phyloP scores from a whole-genome alignment of 2,797 vertebrate species.

The Fratercula arctica region DNA sequence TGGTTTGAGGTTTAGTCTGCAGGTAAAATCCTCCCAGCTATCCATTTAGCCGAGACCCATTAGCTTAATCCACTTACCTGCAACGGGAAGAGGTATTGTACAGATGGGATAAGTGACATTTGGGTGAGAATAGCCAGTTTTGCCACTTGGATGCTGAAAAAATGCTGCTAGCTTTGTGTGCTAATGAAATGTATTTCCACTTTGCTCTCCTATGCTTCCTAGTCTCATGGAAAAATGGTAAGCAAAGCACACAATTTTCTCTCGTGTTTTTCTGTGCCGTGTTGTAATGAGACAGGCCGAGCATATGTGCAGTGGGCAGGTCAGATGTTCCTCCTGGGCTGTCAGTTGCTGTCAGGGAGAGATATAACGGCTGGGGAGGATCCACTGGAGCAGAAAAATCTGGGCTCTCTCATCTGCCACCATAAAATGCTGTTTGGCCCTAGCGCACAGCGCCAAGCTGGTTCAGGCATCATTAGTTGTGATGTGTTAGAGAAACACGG shows the following conservation, averaged over 20 bases:
- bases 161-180: neutral
- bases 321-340: constrained; percentile 47
- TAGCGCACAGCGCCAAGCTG: neutral
- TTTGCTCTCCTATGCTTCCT: constrained; percentile 86
- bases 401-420: constrained; percentile 23
- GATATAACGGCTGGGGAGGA: neutral
- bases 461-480: neutral
- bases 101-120: neutral
- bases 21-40: neutral
- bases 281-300: neutral
- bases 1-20: neutral
- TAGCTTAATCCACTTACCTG: neutral
- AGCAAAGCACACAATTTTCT: constrained; percentile 71
- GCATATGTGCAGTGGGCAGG: neutral
- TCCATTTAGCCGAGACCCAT: neutral
- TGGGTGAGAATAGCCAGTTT: neutral
- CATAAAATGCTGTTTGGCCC: neutral
- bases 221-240: constrained; percentile 99
- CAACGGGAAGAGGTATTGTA: neutral
- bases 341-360: constrained; percentile 12
- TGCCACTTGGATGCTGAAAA: constrained; percentile 5
- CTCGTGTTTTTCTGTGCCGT: neutral
- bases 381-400: constrained; percentile 28
- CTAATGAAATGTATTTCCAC: constrained; percentile 58
- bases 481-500: neutral